Evolutionary conservation across 1,140 invertebrate genomes (phyloP).

Genomic region (Pseudomyrmex sp.): DNA sequence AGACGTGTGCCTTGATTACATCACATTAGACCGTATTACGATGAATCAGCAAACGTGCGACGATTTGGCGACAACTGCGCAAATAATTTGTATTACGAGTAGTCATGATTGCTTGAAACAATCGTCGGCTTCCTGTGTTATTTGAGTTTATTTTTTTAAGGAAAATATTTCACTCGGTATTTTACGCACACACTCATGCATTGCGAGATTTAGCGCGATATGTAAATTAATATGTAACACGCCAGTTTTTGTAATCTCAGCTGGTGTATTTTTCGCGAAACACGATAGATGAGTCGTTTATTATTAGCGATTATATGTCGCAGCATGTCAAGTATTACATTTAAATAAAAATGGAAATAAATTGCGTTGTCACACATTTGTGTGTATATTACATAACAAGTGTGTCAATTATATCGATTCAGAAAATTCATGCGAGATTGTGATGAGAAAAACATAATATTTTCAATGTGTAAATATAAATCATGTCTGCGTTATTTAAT

Average conservation of each 20-base stretch:
- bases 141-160: neutral
- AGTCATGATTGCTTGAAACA: neutral
- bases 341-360: neutral
- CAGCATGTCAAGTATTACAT: neutral
- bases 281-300: neutral
- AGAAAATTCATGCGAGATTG: neutral
- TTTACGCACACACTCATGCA: neutral
- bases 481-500: too few relatives aligned
- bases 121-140: neutral
- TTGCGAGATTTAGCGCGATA: neutral
- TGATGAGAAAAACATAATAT: neutral
- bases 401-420: neutral
- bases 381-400: neutral
- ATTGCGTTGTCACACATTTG: neutral
- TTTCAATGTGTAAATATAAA: too few relatives aligned
- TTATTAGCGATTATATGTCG: neutral
- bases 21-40: constrained; percentile 6
- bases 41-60: constrained; percentile 39
- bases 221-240: constrained; percentile 19
- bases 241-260: neutral
- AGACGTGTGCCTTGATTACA: neutral
- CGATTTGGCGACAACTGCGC: neutral
- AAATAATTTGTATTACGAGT: constrained; percentile 33
- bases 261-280: neutral
- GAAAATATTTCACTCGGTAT: neutral